Evolutionary conservation across 2,797 vertebrate genomes (phyloP), one percentile per base, ranked within the genome.

Genomic region (Bovichtus diacanthus): DNA sequence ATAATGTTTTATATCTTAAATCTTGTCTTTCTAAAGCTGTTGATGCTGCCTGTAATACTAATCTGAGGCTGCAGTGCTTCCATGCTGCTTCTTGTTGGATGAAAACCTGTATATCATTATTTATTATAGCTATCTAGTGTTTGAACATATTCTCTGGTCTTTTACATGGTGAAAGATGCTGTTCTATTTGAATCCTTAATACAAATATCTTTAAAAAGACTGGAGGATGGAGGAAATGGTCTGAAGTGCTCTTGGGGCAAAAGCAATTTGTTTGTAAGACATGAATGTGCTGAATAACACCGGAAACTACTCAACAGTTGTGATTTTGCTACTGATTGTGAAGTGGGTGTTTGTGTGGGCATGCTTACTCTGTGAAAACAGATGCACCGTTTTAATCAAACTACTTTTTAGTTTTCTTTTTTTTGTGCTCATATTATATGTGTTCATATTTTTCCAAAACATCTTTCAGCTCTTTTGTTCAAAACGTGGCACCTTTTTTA

Each of bases 281-380:
- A 43, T 50, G 54, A 77, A 80, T 70, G 59, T 51, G 59, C 54
- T 1, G 63, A 78, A 23, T 55, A 78, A 73, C 63, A 69, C 34
- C n/a, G 10, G 76, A 80, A 77, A 59, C 38, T 3, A 23, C 44
- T 29, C 2, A 21, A 18, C 34, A 39, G 56, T 51, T 69, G 56
- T 64, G 49, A 81, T 80, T 43, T 21, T 54, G 54, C 65, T 50
- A 25, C 70, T 39, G 58, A 68, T 74, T 67, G 39, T 47, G 21
- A 64, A 34, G 63, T 29, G 13, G 36, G 46, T 64, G 31, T 43
- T 61, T 2, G 50, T 65, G 43, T 34, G 29, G 9, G 12, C 64
- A 4, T 9, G 60, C 58, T 50, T n/a, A 47, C 43, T 31, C 29
- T 61, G 23, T 44, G 34, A 64, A 69, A 58, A 55, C 29, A 4